phyloP scores from a whole-genome alignment of 2,888 invertebrate species.

The Epirrita christyi region DNA sequence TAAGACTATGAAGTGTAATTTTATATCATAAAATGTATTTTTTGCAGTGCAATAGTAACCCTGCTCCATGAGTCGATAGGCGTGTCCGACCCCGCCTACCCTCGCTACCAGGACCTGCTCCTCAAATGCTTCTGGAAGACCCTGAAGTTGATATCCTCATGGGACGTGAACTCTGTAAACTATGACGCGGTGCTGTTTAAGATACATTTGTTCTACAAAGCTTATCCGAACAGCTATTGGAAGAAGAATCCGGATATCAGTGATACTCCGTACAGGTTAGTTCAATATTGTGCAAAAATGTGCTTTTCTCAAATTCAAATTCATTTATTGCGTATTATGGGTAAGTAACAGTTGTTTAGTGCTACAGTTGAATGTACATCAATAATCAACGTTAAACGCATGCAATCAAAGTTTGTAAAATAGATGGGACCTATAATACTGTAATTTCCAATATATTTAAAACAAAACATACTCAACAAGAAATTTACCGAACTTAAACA shows the following conservation, averaged over 20 bases:
- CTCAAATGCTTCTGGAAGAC: conserved; percentile 98
- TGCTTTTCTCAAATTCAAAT: too few species aligned
- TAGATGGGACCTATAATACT: too few species aligned
- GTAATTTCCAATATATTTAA: too few species aligned
- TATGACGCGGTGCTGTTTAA: conserved; percentile 92
- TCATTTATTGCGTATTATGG: too few species aligned
- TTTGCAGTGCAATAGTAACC: conserved; percentile 92
- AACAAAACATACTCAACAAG: too few species aligned
- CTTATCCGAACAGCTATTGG: conserved; percentile 95
- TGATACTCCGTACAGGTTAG: conserved; percentile 92
- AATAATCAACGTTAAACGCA: too few species aligned
- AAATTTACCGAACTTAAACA: too few species aligned
- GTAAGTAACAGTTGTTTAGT: too few species aligned
- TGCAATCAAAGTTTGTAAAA: too few species aligned
- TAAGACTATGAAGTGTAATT: too few species aligned
- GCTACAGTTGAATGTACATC: too few species aligned
- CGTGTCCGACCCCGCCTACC: conserved; percentile 83
- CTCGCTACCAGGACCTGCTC: conserved; percentile 91
- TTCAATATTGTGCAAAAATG: conserved; percentile 6
- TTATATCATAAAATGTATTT: not conserved
- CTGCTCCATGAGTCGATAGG: conserved; percentile 94
- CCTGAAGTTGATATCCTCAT: conserved; percentile 93
- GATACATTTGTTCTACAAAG: conserved; percentile 94
- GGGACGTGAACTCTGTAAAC: conserved; percentile 89
- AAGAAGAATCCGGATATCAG: conserved; percentile 88